Evolutionary conservation across 2,888 invertebrate genomes (phyloP).

Genomic region (Tenodera sinensis): DNA sequence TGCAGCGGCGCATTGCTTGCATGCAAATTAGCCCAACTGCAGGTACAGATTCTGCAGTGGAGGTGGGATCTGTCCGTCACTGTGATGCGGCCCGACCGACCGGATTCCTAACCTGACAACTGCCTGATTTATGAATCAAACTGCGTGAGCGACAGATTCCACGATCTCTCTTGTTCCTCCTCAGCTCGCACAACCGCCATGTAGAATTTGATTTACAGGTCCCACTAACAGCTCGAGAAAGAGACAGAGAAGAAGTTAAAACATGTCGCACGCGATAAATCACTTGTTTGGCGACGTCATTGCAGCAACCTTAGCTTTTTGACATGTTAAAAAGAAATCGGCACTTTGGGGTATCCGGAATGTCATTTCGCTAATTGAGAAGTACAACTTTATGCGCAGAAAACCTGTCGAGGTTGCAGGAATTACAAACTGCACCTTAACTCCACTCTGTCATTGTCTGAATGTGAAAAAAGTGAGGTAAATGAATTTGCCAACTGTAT

Average conservation of each 20-base stretch:
- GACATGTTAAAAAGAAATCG: not conserved
- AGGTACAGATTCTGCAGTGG: constrained; percentile 1
- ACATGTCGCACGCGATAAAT: not conserved
- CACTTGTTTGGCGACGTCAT: not conserved
- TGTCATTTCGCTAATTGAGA: not conserved
- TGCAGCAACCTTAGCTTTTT: not conserved
- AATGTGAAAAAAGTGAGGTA: too few species aligned
- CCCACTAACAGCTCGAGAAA: not conserved
- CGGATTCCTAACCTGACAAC: constrained; percentile 34
- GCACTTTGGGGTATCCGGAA: not conserved
- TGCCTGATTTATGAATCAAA: constrained; percentile 33
- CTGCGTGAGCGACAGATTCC: constrained; percentile 35
- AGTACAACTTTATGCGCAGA: not conserved
- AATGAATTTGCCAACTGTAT: too few species aligned
- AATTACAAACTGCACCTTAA: not conserved
- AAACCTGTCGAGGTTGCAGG: not conserved
- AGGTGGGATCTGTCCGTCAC: not conserved
- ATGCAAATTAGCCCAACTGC: not conserved
- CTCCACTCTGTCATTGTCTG: too few species aligned
- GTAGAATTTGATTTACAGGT: constrained; percentile 1
- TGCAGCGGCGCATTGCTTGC: too few species aligned
- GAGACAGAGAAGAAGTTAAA: not conserved
- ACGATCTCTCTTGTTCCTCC: not conserved
- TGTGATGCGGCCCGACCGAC: constrained; percentile 24
- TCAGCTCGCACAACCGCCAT: not conserved